Evolutionary conservation across 2,888 invertebrate genomes (phyloP).

Genomic region (Drosophila basisetae): DNA sequence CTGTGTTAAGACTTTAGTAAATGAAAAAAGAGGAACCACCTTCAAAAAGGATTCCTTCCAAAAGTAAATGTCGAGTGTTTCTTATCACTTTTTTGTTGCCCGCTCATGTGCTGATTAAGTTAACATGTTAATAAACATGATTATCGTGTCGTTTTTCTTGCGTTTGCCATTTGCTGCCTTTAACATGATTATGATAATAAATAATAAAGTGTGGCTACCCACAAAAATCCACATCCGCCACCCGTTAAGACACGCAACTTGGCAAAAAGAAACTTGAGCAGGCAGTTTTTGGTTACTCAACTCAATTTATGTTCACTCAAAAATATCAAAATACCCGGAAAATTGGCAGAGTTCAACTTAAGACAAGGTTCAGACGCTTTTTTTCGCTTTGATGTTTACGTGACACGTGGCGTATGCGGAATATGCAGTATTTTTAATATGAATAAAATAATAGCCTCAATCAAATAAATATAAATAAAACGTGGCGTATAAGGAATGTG

Average conservation of each 20-base stretch:
- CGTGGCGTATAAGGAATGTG: slow-evolving; percentile 10
- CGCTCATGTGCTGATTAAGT: slow-evolving; percentile 60
- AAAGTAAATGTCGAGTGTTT: slow-evolving; percentile 22
- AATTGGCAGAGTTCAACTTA: slow-evolving; percentile 6
- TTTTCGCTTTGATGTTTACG: slow-evolving; percentile 46
- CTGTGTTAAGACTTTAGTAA: not conserved
- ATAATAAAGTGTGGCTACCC: slow-evolving; percentile 66
- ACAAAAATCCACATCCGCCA: not conserved
- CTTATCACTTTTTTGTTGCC: slow-evolving; percentile 13
- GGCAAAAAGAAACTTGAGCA: slow-evolving; percentile 12
- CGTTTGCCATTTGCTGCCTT: slow-evolving; percentile 47
- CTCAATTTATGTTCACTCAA: slow-evolving; percentile 33
- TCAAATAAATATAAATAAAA: not conserved
- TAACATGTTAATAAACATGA: slow-evolving; percentile 75
- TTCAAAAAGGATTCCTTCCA: slow-evolving; percentile 9
- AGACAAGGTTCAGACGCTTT: not conserved
- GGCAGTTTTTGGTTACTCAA: slow-evolving; percentile 29
- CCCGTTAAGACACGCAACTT: not conserved
- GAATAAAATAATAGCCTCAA: not conserved
- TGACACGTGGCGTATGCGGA: slow-evolving; percentile 49
- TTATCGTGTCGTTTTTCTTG: slow-evolving; percentile 58
- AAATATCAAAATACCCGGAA: slow-evolving; percentile 16
- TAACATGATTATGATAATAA: slow-evolving; percentile 74
- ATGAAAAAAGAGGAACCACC: not conserved
- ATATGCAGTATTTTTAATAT: not conserved